Evolutionary conservation across 2,797 vertebrate genomes (phyloP), one percentile per base, ranked within the genome.

Genomic region (Rhinogobio ventralis): DNA sequence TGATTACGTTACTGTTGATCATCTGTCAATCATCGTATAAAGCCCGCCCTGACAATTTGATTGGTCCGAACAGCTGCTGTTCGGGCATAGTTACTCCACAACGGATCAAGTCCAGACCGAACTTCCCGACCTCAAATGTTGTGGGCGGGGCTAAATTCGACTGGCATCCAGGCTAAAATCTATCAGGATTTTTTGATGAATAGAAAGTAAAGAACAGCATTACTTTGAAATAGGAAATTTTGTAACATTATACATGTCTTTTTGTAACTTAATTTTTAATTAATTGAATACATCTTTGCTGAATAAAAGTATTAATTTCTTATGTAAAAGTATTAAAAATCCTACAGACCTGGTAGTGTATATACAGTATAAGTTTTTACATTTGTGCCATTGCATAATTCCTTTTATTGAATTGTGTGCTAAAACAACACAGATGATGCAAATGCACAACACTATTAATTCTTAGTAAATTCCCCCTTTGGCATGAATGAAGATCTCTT

Each of bases 401-500:
- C 4, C 13, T 77, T 60, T 60, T 60, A 42, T 19, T 25, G 13
- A 39, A 42, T 15, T 60, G 23, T 25, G 33, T 42, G 15, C 33
- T 77, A 28, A 60, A 77, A 60, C 53, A 76, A 76, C 30, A 71
- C 36, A 64, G 57, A 25, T 78, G n/a, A 45, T 46, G 17, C 36
- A 78, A 62, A 64, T 78, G 66, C 30, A 79, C 57, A 46, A 42
- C n/a, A 13, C 19, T 20, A 46, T 79, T 64, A 10, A 30, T 64
- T 64, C 74, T 42, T 10, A 39, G 51, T 39, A n/a, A 25, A 42
- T 36, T 42, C 74, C 9, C 74, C 36, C 33, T 60, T n/a, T 77
- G 53, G 74, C 74, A 77, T 60, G 74, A 77, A 77, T 42, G 55
- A 77, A 77, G 36, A 60, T n/a, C 74, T 42, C 53, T 25, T 60